Evolutionary conservation across 2,113 vertebrate genomes (phyloP).

Genomic region (Platysteira castanea): DNA sequence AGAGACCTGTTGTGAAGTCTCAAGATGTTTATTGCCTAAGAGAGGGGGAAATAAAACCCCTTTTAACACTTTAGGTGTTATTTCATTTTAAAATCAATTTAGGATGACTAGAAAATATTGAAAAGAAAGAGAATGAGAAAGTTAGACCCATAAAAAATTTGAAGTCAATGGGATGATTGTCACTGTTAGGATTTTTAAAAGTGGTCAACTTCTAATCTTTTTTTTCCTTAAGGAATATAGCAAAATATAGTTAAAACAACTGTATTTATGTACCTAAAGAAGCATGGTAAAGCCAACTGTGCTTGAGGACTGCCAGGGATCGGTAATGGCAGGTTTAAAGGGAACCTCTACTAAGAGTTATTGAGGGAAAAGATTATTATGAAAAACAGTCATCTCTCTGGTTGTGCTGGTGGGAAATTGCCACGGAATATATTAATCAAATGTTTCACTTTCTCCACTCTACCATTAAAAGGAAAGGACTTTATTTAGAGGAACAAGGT

Average conservation of each 20-base stretch:
- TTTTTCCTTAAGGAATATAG: not conserved
- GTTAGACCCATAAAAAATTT: not conserved
- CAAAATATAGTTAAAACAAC: not conserved
- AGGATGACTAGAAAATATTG: not conserved
- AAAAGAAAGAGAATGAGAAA: not conserved
- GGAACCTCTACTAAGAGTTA: not conserved
- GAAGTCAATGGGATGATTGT: not conserved
- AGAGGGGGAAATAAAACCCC: not conserved
- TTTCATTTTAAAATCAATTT: not conserved
- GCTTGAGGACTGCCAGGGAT: not conserved
- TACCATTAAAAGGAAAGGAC: not conserved
- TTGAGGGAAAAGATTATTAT: not conserved
- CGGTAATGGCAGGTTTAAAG: not conserved
- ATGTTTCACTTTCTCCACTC: not conserved
- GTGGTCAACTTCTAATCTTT: not conserved
- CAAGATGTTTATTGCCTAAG: conserved; percentile 33
- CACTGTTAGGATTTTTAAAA: not conserved
- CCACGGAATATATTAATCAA: not conserved
- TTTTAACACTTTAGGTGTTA: not conserved
- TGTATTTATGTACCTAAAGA: not conserved
- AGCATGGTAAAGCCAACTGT: not conserved
- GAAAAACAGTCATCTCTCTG: not conserved
- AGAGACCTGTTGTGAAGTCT: conserved; percentile 15
- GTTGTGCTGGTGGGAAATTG: not conserved
- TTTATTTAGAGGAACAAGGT: not conserved